Base-by-base conservation (phyloP, 2,113 vertebrate species). In the Anguilla rostrata region DNA sequence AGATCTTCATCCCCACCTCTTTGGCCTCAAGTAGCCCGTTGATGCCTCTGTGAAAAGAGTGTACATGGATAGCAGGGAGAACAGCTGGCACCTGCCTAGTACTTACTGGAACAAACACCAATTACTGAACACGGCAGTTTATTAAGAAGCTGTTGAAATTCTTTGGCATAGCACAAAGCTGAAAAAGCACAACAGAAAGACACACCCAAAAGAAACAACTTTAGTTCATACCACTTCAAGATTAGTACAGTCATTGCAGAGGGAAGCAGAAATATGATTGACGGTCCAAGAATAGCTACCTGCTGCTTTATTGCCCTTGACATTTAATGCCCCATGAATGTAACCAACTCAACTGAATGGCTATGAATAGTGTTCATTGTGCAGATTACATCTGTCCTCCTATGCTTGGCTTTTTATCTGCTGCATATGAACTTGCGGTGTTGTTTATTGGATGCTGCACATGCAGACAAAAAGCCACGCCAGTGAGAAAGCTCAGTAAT, bases 1-100 rank as follows among this genome's bases (percentile, higher is more conserved):
- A 97, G 90, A 98, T 96, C 94, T 97, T 98, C 87, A 96, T 88
- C 89, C 96, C 96, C 86, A 98, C 83, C 90, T 97, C 94, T 93
- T 96, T 97, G 91, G 96, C 96, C 87, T 97, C 95, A 85, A 99
- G 94, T 83, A 98, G 93, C 88, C 91, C 95, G 94, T 95, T 95
- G 89, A 99, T 94, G 83, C 95, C 94, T 29, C 98, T 98, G 0
- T 16, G 46, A 56, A 89, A 43, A 20, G 78, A 86, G 20, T 81
- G 82, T 34, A 34, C 53, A 75, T 26, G 34, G 34, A 34, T 1
- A 34, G 34, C 34, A 34, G 34, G 34, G 34, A 57, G 29, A 82
- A 18, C 11, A 22, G 39, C 40, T 34, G 7, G 81, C 0, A 49
- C 40, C 71, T 11, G 15, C 29, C 41, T 29, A 34, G 34, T 1